Evolutionary conservation across 2,797 vertebrate species (phyloP), one percentile per base, ranked within the genome.

Genomic region (Chlorospingus semifuscus): DNA sequence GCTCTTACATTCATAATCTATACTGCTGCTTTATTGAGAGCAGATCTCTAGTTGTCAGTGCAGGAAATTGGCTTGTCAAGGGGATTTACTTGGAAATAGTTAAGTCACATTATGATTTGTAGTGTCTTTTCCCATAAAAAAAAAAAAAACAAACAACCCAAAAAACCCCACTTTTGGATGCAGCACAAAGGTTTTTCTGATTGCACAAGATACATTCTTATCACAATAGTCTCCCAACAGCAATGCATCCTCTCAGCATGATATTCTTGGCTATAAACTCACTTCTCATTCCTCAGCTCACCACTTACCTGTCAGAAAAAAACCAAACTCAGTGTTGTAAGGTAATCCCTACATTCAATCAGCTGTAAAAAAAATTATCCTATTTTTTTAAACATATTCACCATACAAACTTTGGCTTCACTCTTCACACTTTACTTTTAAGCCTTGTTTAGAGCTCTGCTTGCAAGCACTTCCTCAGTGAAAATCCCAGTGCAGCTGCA

Each of bases 11-110:
- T 89, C 16, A 89, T 82, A 30, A n/a, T 72, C 32, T 87, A 12
- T 83, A 81, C 16, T 60, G 39, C 46, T 83, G 36, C 68, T 89
- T 93, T 88, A 92, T 53, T 93, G 49, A 89, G 82, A 94, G 66
- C 84, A 83, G 82, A 80, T 68, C 72, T 70, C 60, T 68, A 64
- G 37, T 4, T 90, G 61, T 80, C 87, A 93, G 5, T 81, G 87
- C 72, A 93, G 69, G 72, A 96, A 91, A 69, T 69, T 75, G 83
- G 37, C 50, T 65, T 75, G 42, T 89, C 65, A 87, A 83, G 79
- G 53, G 61, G 61, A 74, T 94, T 96, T 83, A 68, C 49, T 87
- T 78, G 61, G 61, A 90, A 92, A 83, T 27, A 69, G 50, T 87
- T 81, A 74, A 74, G 26, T 82, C 47, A 14, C 7, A 16, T 87